Evolutionary conservation across 2,113 vertebrate species (phyloP).

Genomic region (Camelus bactrianus): DNA sequence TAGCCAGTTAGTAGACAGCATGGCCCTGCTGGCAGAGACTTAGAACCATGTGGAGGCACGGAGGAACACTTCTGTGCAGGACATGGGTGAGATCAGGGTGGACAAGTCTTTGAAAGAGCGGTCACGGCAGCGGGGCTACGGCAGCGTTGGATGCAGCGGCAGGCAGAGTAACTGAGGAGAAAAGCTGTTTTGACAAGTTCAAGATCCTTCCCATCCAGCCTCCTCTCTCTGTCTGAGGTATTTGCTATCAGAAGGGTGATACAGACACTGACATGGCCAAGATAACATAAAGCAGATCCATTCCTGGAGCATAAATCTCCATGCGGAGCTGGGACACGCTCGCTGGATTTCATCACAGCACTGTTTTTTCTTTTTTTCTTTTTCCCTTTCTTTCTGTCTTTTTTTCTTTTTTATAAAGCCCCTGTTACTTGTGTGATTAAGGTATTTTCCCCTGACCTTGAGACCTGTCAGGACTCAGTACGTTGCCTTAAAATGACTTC

Average conservation of each 20-base stretch:
- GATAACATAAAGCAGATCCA: slow-evolving; percentile 1
- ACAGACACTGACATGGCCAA: background rate
- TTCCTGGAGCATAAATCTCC: slow-evolving; percentile 25
- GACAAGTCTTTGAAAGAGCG: background rate
- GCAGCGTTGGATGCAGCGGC: background rate
- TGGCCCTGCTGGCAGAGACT: background rate
- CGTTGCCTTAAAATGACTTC: slow-evolving; percentile 1
- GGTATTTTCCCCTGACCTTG: background rate
- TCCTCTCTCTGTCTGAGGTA: background rate
- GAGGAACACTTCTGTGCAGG: background rate
- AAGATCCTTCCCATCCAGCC: background rate
- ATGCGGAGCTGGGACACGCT: background rate
- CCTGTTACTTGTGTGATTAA: background rate
- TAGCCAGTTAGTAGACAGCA: slow-evolving; percentile 35
- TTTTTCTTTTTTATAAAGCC: background rate
- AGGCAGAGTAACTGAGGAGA: background rate
- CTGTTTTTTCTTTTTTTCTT: background rate
- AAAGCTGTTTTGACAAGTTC: slow-evolving; percentile 73
- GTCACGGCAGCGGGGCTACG: background rate
- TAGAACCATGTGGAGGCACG: background rate
- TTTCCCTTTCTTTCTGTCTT: too few relatives aligned
- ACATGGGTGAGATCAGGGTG: background rate
- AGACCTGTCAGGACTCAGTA: background rate
- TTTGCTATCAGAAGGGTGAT: background rate
- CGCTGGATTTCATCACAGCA: background rate